A percentile compares a stretch with the other conserved stretches of the same genome.
phyloP scores from a whole-genome alignment of 2,888 invertebrate species.

The Selenia dentaria region DNA sequence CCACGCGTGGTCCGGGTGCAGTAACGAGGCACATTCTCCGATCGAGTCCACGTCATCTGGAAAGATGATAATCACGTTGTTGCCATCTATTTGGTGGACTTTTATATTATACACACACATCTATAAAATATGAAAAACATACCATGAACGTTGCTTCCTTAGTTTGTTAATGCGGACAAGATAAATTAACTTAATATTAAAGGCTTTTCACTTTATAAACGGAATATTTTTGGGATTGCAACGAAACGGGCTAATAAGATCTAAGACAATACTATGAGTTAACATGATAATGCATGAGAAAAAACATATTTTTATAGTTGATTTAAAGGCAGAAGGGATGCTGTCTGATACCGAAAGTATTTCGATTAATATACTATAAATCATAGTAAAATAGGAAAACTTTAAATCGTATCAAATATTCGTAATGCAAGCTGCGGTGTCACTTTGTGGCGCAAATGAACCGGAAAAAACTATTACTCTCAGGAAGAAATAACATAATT shows the following conservation, averaged over 20 bases:
- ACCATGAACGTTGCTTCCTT: conserved; percentile 22
- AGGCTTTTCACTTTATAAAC: conserved; percentile 5
- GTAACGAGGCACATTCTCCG: conserved; percentile 89
- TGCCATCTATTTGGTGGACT: background rate
- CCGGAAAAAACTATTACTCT: too few relatives aligned
- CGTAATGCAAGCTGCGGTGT: too few relatives aligned
- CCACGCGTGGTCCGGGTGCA: conserved; percentile 95
- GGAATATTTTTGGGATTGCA: background rate
- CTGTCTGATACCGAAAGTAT: too few relatives aligned
- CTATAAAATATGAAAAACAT: conserved; percentile 12
- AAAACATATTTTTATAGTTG: background rate
- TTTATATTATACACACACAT: conserved; percentile 11
- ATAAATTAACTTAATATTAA: conserved; percentile 22
- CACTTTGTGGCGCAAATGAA: too few relatives aligned
- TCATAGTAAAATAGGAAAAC: too few relatives aligned
- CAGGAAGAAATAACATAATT: too few relatives aligned
- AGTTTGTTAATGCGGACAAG: conserved; percentile 25
- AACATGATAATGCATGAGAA: background rate
- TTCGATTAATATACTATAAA: too few relatives aligned
- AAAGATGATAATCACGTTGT: conserved; percentile 21
- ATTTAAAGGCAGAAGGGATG: too few relatives aligned
- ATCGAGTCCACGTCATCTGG: conserved; percentile 90
- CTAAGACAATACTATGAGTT: background rate
- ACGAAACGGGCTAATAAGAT: background rate
- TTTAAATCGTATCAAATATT: too few relatives aligned